These are phyloP conservation scores for Epinephelus lanceolatus DNA, from an alignment of 2,113 vertebrate species.

Conservation along the genomic window DNA sequence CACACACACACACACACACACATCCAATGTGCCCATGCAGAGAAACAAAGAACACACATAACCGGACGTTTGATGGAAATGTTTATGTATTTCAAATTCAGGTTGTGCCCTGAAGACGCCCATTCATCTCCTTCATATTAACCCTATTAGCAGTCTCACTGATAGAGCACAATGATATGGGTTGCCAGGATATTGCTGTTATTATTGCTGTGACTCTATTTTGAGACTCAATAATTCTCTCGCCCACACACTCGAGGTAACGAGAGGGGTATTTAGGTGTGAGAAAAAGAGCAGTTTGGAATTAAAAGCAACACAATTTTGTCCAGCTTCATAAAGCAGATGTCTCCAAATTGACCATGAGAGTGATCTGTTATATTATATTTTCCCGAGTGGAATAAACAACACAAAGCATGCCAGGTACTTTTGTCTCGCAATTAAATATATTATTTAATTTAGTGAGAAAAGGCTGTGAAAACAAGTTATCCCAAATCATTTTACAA, in stretches of 20 bases:
- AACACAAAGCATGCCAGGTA: background rate
- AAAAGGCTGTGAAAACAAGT: background rate
- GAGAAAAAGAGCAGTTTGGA: background rate
- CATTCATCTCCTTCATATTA: slow-evolving; percentile 69
- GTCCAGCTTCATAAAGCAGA: background rate
- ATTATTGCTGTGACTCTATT: slow-evolving; percentile 68
- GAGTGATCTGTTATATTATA: background rate
- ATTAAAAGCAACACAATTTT: slow-evolving; percentile 18
- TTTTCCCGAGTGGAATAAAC: background rate
- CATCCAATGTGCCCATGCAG: background rate
- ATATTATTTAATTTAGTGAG: background rate
- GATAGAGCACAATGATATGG: slow-evolving; percentile 55
- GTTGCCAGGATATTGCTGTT: slow-evolving; percentile 72
- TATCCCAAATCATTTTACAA: background rate
- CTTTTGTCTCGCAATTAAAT: background rate
- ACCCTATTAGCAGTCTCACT: slow-evolving; percentile 61
- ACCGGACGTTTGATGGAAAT: slow-evolving; percentile 27
- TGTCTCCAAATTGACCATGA: background rate
- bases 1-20: slow-evolving; percentile 2
- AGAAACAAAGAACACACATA: slow-evolving; percentile 21
- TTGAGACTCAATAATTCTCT: slow-evolving; percentile 66
- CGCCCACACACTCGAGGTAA: slow-evolving; percentile 49
- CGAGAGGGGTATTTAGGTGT: slow-evolving; percentile 33
- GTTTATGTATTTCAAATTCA: slow-evolving; percentile 44
- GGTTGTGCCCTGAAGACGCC: slow-evolving; percentile 49